phyloP scores from a whole-genome alignment of 1,140 invertebrate genomes.

The Philopotamus ludificatus region DNA sequence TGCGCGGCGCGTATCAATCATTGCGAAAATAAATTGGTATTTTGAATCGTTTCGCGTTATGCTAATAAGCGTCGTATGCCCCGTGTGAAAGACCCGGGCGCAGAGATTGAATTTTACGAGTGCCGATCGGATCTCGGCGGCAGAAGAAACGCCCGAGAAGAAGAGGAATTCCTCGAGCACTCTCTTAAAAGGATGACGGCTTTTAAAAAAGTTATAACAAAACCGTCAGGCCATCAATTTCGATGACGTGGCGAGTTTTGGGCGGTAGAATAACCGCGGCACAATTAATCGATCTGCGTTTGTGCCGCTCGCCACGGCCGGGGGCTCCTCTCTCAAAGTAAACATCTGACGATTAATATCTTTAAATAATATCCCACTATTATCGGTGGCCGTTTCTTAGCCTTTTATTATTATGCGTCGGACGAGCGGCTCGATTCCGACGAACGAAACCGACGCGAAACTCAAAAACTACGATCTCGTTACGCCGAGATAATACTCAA shows the following conservation, averaged over 20 bases:
- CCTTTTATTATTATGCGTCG: not conserved
- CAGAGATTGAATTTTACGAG: no score
- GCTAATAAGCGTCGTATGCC: no score
- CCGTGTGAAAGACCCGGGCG: no score
- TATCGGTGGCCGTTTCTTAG: constrained; percentile 23
- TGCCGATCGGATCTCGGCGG: no score
- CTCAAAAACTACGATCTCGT: no score
- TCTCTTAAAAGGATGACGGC: constrained; percentile 41
- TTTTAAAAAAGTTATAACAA: constrained; percentile 42
- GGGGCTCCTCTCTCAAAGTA: constrained; percentile 30
- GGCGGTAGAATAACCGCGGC: constrained; percentile 36
- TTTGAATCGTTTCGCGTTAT: no score
- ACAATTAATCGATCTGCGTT: constrained; percentile 40
- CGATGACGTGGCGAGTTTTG: constrained; percentile 39
- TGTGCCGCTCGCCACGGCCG: not conserved
- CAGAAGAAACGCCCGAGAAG: no score
- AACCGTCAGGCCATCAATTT: constrained; percentile 41
- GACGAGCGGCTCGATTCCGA: not conserved
- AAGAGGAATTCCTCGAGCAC: constrained; percentile 22
- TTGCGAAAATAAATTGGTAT: no score
- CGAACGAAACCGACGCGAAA: no score
- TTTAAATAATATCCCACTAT: constrained; percentile 39
- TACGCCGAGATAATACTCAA: no score
- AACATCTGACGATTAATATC: constrained; percentile 41
- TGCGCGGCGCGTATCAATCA: no score